Evolutionary conservation across 2,888 invertebrate species (phyloP), one percentile per base, ranked within the genome.

Genomic region (Plemyria rubiginata): DNA sequence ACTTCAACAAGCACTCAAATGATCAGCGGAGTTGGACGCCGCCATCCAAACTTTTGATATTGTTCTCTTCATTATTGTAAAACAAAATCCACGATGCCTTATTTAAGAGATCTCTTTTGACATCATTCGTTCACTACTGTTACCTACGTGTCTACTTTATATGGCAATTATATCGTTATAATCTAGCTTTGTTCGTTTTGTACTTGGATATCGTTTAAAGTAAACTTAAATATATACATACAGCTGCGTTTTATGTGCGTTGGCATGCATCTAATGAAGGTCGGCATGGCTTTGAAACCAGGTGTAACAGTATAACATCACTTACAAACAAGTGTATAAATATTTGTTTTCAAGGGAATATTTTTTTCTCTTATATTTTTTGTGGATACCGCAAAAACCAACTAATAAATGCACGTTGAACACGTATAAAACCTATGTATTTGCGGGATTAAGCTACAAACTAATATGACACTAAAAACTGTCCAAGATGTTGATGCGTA

Each of bases 1-100:
- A 86, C 78, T 85, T 86, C 86, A 86, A 88, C 89, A 85, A 88
- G 85, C 89, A 88, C 89, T 91, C 87, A 86, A 88, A 85, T 86
- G 88, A 90, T 88, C 89, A 87, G 82, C 79, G 72, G 85, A 88
- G 86, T 87, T 87, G 85, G 79, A 78, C 85, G 80, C 80, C 85
- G 80, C 73, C 84, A 84, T 85, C 87, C 85, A 85, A 91, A 92
- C 89, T 92, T 92, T 89, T 87, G 88, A 90, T 91, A 91, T 92
- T 91, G 90, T 91, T 90, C 87, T 85, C 85, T 92, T 91, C 88
- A 90, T 92, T 92, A 92, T 90, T 91, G 90, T 91, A 88, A 91
- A 90, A 90, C 85, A 85, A 88, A 91, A 88, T 90, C 90, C 87
- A 86, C 82, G 85, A 85, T 84, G 82, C 36, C 83, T 87, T 92